A percentile compares a stretch with the other conserved stretches of the same genome.
Evolutionary conservation across 2,113 vertebrate species (phyloP).

Genomic region (Rhodinocichla rosea): DNA sequence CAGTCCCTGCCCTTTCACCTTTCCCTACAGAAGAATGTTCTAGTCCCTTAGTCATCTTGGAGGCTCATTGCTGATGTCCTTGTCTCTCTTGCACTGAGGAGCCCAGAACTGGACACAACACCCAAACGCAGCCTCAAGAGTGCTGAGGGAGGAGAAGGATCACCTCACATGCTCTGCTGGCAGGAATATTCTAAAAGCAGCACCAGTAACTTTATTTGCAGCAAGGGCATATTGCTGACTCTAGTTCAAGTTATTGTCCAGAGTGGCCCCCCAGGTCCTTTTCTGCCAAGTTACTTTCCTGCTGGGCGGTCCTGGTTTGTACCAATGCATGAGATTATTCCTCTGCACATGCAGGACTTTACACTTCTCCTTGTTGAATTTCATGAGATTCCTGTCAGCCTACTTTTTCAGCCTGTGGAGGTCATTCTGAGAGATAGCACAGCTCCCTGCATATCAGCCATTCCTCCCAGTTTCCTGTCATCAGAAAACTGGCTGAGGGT

Average conservation of each 20-base stretch:
- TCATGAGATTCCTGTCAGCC: not conserved
- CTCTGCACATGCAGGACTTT: not conserved
- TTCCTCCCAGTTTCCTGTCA: not conserved
- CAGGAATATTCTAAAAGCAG: not conserved
- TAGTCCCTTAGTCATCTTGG: not conserved
- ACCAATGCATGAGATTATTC: accelerated
- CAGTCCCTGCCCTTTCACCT: not conserved
- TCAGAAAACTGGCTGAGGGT: not conserved
- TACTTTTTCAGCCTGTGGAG: not conserved
- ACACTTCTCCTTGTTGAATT: not conserved
- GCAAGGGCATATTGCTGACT: not conserved
- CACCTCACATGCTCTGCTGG: not conserved
- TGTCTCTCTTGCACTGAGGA: not conserved
- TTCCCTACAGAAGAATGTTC: not conserved
- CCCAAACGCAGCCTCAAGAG: not conserved
- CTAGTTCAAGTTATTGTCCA: not conserved
- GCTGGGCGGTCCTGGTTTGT: not conserved
- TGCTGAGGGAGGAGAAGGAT: not conserved
- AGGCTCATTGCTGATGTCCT: not conserved
- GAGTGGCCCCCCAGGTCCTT: accelerated
- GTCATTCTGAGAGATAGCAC: not conserved
- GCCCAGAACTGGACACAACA: not conserved
- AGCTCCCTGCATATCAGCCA: not conserved
- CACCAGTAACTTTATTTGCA: not conserved
- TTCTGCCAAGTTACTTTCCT: not conserved